Evolutionary conservation across 2,113 vertebrate genomes (phyloP).

Genomic region (Scalopus aquaticus): DNA sequence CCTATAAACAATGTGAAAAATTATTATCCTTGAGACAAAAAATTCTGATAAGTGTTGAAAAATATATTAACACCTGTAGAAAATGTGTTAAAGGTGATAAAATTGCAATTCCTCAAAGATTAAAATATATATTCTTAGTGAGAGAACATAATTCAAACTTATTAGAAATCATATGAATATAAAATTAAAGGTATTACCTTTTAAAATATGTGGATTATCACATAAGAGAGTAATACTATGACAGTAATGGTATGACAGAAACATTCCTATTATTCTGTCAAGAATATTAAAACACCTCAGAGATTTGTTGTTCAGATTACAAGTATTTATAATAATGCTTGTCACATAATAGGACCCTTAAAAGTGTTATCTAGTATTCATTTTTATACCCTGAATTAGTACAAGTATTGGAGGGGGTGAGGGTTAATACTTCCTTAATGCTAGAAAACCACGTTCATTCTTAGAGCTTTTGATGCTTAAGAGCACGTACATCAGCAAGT

Average conservation of each 20-base stretch:
- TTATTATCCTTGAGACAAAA: constrained; percentile 8
- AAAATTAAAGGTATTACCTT: neutral
- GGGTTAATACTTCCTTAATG: neutral
- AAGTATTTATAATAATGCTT: neutral
- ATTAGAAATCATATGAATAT: constrained; percentile 8
- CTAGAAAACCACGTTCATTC: neutral
- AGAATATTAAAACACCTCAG: neutral
- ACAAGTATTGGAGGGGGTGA: neutral
- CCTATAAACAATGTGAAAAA: constrained; percentile 5
- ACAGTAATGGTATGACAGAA: neutral
- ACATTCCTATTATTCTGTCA: neutral
- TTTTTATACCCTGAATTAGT: neutral
- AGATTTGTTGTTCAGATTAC: neutral
- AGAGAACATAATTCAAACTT: neutral
- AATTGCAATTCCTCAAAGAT: neutral
- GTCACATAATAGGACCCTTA: neutral
- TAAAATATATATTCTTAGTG: neutral
- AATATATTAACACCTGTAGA: constrained; percentile 26
- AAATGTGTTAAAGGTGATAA: constrained; percentile 12
- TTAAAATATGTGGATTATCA: neutral
- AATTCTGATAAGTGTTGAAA: neutral
- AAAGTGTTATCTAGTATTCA: neutral
- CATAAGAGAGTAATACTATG: neutral
- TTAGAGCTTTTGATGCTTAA: neutral
- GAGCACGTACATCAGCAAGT: neutral